phyloP scores from a whole-genome alignment of 2,888 invertebrate genomes.

The Helicoverpa assulta region DNA sequence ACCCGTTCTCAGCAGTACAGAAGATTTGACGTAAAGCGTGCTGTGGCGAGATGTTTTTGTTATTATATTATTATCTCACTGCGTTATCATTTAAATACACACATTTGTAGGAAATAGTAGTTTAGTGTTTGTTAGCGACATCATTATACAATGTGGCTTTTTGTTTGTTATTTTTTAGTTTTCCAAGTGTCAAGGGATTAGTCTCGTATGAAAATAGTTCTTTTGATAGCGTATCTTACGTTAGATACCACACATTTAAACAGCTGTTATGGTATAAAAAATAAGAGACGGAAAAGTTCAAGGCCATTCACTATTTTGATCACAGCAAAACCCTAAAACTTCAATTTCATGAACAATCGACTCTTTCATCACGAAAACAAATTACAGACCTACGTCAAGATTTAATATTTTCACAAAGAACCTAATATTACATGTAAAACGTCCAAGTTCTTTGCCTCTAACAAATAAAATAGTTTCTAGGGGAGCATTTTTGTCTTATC shows the following conservation, averaged over 20 bases:
- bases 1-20: no score
- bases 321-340: not conserved
- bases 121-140: not conserved
- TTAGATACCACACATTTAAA: no score
- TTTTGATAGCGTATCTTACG: no score
- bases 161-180: not conserved
- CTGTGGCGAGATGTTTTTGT: not conserved
- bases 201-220: no score
- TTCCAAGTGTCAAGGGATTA: no score
- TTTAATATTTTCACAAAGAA: conserved; percentile 25
- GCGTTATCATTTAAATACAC: not conserved
- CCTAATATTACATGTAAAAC: conserved; percentile 39
- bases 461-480: conserved; percentile 55
- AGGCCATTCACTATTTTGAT: no score
- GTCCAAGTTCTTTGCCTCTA: conserved; percentile 31
- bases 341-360: not conserved
- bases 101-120: not conserved
- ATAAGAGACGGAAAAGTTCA: no score
- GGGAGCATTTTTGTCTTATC: conserved; percentile 55
- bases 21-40: not conserved
- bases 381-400: conserved; percentile 9
- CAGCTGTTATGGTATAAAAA: no score
- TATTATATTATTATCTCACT: not conserved
- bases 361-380: not conserved
- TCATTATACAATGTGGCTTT: not conserved